These are phyloP conservation scores for Microctenopoma steveboyesi DNA, from an alignment of 2,797 vertebrate genomes.

Conservation along the genomic window DNA sequence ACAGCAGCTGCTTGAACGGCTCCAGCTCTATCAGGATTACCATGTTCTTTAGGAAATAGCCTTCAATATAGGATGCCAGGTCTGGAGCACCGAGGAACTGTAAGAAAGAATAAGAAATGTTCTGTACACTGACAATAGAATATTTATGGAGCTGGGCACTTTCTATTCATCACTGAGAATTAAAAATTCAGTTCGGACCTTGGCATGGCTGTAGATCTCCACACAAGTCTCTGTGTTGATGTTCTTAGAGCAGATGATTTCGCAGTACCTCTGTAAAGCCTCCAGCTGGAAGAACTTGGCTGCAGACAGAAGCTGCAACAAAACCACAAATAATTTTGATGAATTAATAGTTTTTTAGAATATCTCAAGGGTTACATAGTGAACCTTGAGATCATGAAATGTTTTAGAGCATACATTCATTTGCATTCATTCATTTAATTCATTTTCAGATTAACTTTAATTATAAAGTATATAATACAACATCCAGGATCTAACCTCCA, in stretches of 20 bases:
- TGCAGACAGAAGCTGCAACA: slow-evolving; percentile 91
- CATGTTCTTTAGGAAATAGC: slow-evolving; percentile 99
- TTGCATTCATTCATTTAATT: background rate
- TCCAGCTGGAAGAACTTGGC: slow-evolving; percentile 99
- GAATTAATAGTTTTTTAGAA: no score
- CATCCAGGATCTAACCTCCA: slow-evolving; percentile 87
- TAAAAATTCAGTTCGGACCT: slow-evolving; percentile 79
- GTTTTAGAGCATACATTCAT: background rate
- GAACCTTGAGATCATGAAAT: background rate
- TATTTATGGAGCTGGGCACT: no score
- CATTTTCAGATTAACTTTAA: background rate
- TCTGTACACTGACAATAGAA: no score
- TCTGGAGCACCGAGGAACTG: slow-evolving; percentile 95
- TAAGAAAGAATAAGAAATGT: no score
- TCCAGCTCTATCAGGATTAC: slow-evolving; percentile 95
- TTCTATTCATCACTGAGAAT: no score
- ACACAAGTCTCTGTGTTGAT: slow-evolving; percentile 97
- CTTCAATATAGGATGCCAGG: slow-evolving; percentile 93
- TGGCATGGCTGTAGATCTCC: slow-evolving; percentile 98
- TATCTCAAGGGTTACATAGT: background rate
- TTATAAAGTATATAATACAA: background rate
- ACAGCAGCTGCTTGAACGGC: slow-evolving; percentile 96
- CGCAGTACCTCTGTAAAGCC: slow-evolving; percentile 97
- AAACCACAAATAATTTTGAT: background rate
- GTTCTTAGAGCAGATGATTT: slow-evolving; percentile 97